phyloP scores from a whole-genome alignment of 1,140 invertebrate species.

The Sycobia sp. region DNA sequence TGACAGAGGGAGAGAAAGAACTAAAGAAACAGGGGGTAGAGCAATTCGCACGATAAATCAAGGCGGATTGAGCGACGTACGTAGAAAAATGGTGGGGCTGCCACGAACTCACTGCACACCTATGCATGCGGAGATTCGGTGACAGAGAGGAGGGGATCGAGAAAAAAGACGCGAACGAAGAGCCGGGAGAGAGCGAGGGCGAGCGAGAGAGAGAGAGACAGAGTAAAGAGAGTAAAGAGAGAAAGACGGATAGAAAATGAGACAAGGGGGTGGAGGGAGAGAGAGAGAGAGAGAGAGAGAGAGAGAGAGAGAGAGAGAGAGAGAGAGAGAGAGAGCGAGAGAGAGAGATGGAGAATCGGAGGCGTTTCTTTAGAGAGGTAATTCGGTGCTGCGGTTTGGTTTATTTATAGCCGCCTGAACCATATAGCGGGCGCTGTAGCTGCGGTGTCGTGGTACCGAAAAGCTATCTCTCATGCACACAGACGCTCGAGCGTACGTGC shows the following conservation, averaged over 20 bases:
- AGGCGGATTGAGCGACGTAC: constrained; percentile 8
- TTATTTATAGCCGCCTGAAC: constrained; percentile 51
- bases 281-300: constrained; percentile 24
- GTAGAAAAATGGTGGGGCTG: constrained; percentile 12
- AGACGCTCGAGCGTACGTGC: too few relatives aligned
- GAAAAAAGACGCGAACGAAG: background rate
- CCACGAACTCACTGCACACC: background rate
- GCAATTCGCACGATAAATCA: constrained; percentile 10
- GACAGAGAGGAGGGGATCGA: too few relatives aligned
- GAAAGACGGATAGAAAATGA: too few relatives aligned
- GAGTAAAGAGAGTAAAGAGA: too few relatives aligned
- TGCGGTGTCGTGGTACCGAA: constrained; percentile 14
- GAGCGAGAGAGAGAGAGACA: background rate
- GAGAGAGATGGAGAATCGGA: constrained; percentile 16
- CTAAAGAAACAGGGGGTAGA: background rate
- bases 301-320: constrained; percentile 2
- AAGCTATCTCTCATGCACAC: constrained; percentile 1
- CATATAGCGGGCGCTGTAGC: background rate
- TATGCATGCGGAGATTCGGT: background rate
- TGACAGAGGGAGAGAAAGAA: too few relatives aligned
- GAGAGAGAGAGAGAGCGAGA: too few relatives aligned
- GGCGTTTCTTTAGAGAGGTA: constrained; percentile 49
- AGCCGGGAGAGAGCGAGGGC: background rate
- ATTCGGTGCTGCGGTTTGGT: constrained; percentile 42
- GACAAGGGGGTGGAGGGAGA: too few relatives aligned